Evolutionary conservation across 2,888 invertebrate genomes (phyloP).

Genomic region (Serrognathus titanus): DNA sequence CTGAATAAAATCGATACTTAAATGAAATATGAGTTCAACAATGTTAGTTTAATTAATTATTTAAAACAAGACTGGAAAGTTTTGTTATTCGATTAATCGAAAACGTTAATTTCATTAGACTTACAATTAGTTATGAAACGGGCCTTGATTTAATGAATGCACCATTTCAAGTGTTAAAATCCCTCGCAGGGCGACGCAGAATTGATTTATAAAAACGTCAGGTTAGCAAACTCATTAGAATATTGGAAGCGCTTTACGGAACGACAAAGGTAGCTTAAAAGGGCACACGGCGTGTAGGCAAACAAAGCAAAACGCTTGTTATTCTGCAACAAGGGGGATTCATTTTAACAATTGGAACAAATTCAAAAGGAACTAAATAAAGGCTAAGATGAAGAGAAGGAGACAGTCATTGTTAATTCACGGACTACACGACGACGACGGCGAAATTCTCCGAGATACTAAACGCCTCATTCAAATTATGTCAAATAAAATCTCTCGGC

Average conservation of each 20-base stretch:
- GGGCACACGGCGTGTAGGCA: constrained; percentile 19
- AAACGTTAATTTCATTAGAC: too few species aligned
- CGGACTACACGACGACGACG: constrained; percentile 3
- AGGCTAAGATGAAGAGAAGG: constrained; percentile 13
- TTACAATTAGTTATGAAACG: too few species aligned
- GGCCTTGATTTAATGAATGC: too few species aligned
- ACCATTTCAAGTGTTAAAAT: constrained; percentile 4
- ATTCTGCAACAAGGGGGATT: constrained; percentile 45
- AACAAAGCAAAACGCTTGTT: constrained; percentile 38
- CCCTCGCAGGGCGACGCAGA: background rate
- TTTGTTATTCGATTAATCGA: too few species aligned
- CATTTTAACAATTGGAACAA: constrained; percentile 46
- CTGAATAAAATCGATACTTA: too few species aligned
- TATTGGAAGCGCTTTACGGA: constrained; percentile 20
- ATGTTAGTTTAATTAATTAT: too few species aligned
- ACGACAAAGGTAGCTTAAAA: constrained; percentile 24
- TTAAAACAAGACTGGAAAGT: too few species aligned
- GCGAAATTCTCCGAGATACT: background rate
- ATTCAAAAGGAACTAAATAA: constrained; percentile 37
- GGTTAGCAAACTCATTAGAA: constrained; percentile 18
- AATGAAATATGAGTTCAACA: too few species aligned
- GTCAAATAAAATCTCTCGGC: background rate
- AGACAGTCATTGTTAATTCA: constrained; percentile 19
- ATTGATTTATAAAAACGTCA: constrained; percentile 10
- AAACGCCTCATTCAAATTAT: background rate